Base-by-base conservation (phyloP, 2,113 vertebrate genomes). In the Neogale vison region DNA sequence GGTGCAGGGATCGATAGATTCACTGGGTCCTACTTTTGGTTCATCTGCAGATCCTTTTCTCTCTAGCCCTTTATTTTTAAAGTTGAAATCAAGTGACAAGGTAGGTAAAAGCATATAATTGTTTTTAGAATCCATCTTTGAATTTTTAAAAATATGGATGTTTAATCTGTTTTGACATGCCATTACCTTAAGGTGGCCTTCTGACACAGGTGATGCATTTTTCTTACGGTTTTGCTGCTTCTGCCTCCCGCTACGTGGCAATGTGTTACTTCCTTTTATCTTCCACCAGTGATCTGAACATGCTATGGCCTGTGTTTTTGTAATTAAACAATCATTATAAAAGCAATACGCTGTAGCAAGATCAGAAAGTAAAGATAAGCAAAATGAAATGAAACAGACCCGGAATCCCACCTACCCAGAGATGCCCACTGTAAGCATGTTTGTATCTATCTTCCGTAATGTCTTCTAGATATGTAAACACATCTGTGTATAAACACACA, bases 311-410 rank as follows among this genome's bases (percentile, higher is more conserved):
- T 85, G 34, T 94, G 47, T 84, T 88, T 90, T 80, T 74, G 7
- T n/a, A 92, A 76, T 61, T 76, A 88, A 96, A 88, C n/a, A 76
- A 50, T 57, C 76, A 87, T 87, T 77, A 50, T 82, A 71, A 94
- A 69, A 92, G 34, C 69, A 71, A 71, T 55, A 76, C 42, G 55
- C 31, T 85, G 57, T n/a, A 57, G 67, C 93, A n/a, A 92, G 85
- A 94, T 74, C 84, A 92, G 88, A 81, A 86, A 72, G 45, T 14
- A 80, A 81, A 92, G 59, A 69, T 55, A 85, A 96, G 57, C 57
- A 83, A 94, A 94, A 74, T 29, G 8, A 91, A 96, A n/a, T 91
- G 61, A 88, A 86, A 96, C 69, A 69, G 31, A 61, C n/a, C 23
- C 63, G 47, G 83, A 89, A 85, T 92, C 57, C 84, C 24, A 92